A percentile compares a stretch with the other conserved stretches of the same genome.
Conservation (phyloP, 2,797 vertebrate species). For the Chrosomus eos region DNA sequence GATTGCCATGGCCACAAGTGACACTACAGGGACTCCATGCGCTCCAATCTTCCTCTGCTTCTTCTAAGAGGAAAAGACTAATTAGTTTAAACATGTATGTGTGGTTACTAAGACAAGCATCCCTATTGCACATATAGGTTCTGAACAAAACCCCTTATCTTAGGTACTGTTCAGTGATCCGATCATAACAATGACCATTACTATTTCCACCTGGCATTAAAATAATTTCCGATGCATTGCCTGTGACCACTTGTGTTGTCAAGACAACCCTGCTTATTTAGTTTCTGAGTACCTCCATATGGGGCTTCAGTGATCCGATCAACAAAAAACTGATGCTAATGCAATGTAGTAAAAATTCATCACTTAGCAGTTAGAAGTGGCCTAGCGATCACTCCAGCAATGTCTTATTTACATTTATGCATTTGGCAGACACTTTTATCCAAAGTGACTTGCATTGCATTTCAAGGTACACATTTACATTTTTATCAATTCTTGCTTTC, state of each 20-base stretch:
- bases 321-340: background rate
- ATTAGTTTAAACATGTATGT: background rate
- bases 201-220: background rate
- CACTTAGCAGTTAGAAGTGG: background rate
- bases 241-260: no score
- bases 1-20: constrained; percentile 85
- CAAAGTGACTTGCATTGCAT: no score
- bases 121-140: background rate
- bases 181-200: background rate
- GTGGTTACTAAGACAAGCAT: background rate
- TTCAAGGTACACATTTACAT: no score
- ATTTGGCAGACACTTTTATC: no score
- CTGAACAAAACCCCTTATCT: background rate
- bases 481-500: no score
- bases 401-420: background rate
- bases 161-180: background rate
- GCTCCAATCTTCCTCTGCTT: constrained; percentile 86
- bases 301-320: background rate
- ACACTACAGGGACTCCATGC: constrained; percentile 88
- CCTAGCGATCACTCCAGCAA: background rate
- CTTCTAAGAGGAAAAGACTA: constrained; percentile 73
- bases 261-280: no score
- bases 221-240: background rate
- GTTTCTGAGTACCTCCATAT: background rate
- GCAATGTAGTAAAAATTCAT: background rate